Conservation (phyloP, 2,797 vertebrate genomes). For the Apogon talboti region DNA sequence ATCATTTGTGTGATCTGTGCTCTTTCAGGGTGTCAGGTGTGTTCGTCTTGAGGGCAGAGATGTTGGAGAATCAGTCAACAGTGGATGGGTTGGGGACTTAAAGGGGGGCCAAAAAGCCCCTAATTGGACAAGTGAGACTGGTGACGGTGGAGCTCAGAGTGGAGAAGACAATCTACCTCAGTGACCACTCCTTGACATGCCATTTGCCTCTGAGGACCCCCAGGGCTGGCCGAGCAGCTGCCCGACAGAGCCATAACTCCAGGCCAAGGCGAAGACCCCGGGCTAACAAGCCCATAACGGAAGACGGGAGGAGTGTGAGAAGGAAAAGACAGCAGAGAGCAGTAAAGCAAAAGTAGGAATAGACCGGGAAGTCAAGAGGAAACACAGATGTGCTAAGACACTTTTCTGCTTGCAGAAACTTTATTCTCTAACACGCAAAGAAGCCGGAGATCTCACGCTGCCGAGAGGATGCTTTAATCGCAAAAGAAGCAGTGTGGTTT, state of each 20-base stretch:
- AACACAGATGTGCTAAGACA: slow-evolving; percentile 59
- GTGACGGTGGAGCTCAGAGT: slow-evolving; percentile 56
- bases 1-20: slow-evolving; percentile 46
- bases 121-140: slow-evolving; percentile 82
- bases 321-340: slow-evolving; percentile 44
- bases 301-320: slow-evolving; percentile 54
- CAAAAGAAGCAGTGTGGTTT: slow-evolving; percentile 55
- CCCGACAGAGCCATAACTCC: slow-evolving; percentile 78
- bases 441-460: slow-evolving; percentile 62
- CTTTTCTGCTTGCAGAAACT: slow-evolving; percentile 64
- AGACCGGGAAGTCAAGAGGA: slow-evolving; percentile 63
- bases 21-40: slow-evolving; percentile 64
- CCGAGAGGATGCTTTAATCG: slow-evolving; percentile 74
- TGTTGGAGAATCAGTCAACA: slow-evolving; percentile 65
- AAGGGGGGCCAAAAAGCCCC: slow-evolving; percentile 72
- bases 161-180: slow-evolving; percentile 65
- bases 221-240: slow-evolving; percentile 77
- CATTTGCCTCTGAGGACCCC: slow-evolving; percentile 81
- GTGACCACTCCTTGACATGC: slow-evolving; percentile 84
- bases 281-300: slow-evolving; percentile 76
- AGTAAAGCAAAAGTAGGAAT: slow-evolving; percentile 55
- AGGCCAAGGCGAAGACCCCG: slow-evolving; percentile 69
- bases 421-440: slow-evolving; percentile 59
- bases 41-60: slow-evolving; percentile 53
- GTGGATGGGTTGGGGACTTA: slow-evolving; percentile 56